Evolutionary conservation across 1,140 invertebrate genomes (phyloP).

Genomic region (Teleopsis dalmanni): DNA sequence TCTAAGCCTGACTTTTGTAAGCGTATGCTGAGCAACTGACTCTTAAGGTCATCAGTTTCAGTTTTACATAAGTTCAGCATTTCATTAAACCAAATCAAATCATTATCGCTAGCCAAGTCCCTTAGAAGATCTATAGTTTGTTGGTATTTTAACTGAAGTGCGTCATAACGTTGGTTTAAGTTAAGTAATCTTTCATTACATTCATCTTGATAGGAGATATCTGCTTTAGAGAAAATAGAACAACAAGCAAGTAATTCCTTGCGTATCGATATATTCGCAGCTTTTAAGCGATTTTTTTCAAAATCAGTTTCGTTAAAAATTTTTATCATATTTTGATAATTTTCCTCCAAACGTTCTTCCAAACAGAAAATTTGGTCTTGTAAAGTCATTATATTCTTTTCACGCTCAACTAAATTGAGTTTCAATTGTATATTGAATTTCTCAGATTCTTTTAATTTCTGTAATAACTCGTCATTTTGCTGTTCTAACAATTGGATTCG

Average conservation of each 20-base stretch:
- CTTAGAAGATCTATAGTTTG: conserved; percentile 26
- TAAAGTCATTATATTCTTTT: no score
- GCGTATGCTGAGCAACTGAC: conserved; percentile 27
- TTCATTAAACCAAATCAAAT: conserved; percentile 35
- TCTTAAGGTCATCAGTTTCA: conserved; percentile 38
- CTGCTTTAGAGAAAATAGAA: conserved; percentile 38
- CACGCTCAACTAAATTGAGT: no score
- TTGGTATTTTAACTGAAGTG: conserved; percentile 24
- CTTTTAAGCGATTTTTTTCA: conserved; percentile 44
- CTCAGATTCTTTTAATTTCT: no score
- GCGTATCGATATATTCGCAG: conserved; percentile 41
- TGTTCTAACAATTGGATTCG: no score
- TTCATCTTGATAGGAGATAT: conserved; percentile 37
- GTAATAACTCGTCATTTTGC: no score
- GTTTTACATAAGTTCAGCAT: conserved; percentile 42
- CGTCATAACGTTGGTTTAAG: conserved; percentile 26
- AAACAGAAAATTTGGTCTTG: no score
- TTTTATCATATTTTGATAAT: conserved; percentile 44
- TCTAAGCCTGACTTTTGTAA: conserved; percentile 36
- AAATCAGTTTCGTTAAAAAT: conserved; percentile 33
- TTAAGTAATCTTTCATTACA: conserved; percentile 32
- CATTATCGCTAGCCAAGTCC: conserved; percentile 30
- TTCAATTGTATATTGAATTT: no score
- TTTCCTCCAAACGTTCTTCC: no score
- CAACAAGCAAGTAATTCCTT: conserved; percentile 32